phyloP scores from a whole-genome alignment of 2,797 vertebrate species.

The Morus bassanus region DNA sequence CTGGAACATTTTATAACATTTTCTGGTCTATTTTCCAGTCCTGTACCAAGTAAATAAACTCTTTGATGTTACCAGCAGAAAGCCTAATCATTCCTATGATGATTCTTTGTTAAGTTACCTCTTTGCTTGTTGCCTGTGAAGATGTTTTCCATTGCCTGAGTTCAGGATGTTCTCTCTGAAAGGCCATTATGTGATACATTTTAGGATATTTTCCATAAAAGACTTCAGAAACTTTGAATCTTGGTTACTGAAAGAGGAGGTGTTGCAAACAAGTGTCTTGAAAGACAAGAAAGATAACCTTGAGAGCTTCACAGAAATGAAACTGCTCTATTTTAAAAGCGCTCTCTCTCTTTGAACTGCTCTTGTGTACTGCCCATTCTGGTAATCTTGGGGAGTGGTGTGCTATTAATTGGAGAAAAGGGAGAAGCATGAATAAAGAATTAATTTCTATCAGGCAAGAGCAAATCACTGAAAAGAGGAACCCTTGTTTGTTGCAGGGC shows the following conservation, averaged over 20 bases:
- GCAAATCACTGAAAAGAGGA: background rate
- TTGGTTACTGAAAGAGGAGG: background rate
- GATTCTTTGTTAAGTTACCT: background rate
- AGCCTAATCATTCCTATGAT: background rate
- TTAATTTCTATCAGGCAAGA: background rate
- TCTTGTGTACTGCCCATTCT: background rate
- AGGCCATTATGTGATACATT: background rate
- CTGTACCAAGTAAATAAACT: background rate
- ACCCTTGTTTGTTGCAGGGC: background rate
- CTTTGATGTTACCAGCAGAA: constrained; percentile 24
- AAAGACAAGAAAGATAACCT: background rate
- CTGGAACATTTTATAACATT: background rate
- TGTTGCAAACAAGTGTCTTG: background rate
- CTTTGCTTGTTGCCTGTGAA: background rate
- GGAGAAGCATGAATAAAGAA: background rate
- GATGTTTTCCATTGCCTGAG: background rate
- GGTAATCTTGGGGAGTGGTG: background rate
- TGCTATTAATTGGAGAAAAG: background rate
- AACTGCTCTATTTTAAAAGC: background rate
- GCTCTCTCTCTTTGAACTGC: background rate
- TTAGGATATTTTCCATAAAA: background rate
- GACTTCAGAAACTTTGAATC: background rate
- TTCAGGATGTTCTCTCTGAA: background rate
- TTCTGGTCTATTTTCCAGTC: constrained; percentile 25
- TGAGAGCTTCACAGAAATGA: background rate